Evolutionary conservation across 1,140 invertebrate species (phyloP).

Genomic region (Platorchestia sp.): DNA sequence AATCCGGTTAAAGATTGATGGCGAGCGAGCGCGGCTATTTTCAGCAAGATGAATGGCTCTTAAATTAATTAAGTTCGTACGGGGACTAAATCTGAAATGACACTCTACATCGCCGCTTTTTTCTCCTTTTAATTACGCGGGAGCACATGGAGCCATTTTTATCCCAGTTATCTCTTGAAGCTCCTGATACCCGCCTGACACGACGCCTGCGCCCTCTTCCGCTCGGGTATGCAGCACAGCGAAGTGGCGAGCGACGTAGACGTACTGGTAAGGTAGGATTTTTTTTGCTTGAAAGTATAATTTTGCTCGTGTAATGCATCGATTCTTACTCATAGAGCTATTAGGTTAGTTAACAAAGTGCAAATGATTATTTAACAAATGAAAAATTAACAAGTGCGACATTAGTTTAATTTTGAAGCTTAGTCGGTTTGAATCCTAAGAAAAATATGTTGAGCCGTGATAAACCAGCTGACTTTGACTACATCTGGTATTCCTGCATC

Average conservation of each 20-base stretch:
- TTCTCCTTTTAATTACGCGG: neutral
- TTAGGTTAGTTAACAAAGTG: too few relatives aligned
- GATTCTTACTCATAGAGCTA: too few relatives aligned
- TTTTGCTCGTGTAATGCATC: too few relatives aligned
- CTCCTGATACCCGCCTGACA: neutral
- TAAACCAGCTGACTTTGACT: too few relatives aligned
- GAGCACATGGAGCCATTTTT: neutral
- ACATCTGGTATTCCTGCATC: too few relatives aligned
- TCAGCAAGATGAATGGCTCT: neutral
- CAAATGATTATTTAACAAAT: too few relatives aligned
- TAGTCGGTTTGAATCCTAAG: too few relatives aligned
- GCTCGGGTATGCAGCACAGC: neutral
- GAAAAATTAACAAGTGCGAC: too few relatives aligned
- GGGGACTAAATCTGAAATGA: neutral
- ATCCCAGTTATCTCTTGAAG: neutral
- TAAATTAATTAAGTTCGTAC: neutral
- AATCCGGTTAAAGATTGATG: neutral
- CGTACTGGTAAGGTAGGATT: neutral
- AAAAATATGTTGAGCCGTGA: too few relatives aligned
- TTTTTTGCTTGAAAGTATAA: too few relatives aligned
- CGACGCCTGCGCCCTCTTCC: neutral
- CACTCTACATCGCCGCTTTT: neutral
- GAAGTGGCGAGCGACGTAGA: neutral
- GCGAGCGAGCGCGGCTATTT: neutral
- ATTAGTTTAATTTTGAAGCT: too few relatives aligned